Conservation (phyloP, 2,113 vertebrate genomes). For the Platysternon megacephalum region DNA sequence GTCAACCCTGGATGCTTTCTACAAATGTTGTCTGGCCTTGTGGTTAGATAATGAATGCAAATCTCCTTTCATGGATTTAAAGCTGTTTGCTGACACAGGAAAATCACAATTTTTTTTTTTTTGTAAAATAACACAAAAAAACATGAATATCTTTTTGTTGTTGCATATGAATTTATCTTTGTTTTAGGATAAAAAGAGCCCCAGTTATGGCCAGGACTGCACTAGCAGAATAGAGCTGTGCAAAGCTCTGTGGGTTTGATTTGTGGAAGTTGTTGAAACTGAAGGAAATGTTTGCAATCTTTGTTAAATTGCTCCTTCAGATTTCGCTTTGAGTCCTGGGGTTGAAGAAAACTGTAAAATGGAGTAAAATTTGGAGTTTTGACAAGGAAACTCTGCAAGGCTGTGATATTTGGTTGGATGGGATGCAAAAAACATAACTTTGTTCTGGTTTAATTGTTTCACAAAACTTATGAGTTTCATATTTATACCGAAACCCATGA, state of each 20-base stretch:
- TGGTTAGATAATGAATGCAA: slow-evolving; percentile 76
- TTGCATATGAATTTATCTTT: slow-evolving; percentile 63
- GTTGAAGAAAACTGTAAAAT: slow-evolving; percentile 30
- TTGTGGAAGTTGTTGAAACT: slow-evolving; percentile 20
- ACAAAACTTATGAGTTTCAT: not conserved
- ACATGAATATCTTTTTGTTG: slow-evolving; percentile 69
- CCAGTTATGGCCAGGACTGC: slow-evolving; percentile 49
- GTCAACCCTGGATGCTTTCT: slow-evolving; percentile 62
- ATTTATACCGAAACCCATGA: not conserved
- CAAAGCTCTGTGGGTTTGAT: slow-evolving; percentile 47
- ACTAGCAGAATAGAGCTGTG: slow-evolving; percentile 55
- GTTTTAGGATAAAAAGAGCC: slow-evolving; percentile 67
- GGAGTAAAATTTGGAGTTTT: not conserved
- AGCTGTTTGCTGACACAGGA: slow-evolving; percentile 69
- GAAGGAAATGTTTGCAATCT: not conserved
- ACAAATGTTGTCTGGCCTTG: slow-evolving; percentile 67
- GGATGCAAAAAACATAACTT: not conserved
- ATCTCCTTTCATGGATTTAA: slow-evolving; percentile 74
- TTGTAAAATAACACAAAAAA: slow-evolving; percentile 71
- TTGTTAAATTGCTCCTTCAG: not conserved
- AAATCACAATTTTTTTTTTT: slow-evolving; percentile 52
- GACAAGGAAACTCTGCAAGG: not conserved
- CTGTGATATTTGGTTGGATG: not conserved
- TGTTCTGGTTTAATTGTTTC: not conserved
- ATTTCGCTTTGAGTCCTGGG: not conserved